Conservation (phyloP, 2,888 invertebrate genomes). For the Cryptus armator region DNA sequence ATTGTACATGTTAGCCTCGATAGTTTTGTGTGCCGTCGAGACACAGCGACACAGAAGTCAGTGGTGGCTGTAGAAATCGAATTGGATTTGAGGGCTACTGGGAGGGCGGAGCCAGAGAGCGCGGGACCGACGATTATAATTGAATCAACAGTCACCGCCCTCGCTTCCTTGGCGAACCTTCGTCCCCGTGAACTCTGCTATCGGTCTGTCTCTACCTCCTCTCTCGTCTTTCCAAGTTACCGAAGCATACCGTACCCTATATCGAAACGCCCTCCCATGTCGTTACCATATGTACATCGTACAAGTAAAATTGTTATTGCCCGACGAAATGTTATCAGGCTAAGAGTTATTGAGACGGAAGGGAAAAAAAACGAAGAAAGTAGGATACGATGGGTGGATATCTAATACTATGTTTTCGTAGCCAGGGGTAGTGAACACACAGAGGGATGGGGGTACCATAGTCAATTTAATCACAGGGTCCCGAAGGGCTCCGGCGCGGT, state of each 20-base stretch:
- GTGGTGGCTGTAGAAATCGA: slow-evolving; percentile 73
- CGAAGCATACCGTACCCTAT: neutral
- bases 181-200: slow-evolving; percentile 49
- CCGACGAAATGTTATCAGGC: slow-evolving; percentile 74
- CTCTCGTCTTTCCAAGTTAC: slow-evolving; percentile 4
- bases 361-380: slow-evolving; percentile 5
- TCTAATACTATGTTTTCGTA: slow-evolving; percentile 38
- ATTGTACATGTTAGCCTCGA: neutral
- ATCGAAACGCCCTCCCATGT: neutral
- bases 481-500: slow-evolving; percentile 72
- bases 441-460: neutral
- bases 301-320: slow-evolving; percentile 34
- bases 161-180: slow-evolving; percentile 73
- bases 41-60: slow-evolving; percentile 33
- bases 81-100: slow-evolving; percentile 80
- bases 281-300: neutral
- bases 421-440: neutral
- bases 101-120: slow-evolving; percentile 80
- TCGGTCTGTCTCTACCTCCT: neutral
- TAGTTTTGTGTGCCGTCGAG: neutral
- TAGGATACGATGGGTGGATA: neutral
- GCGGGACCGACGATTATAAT: slow-evolving; percentile 81
- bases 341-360: slow-evolving; percentile 58
- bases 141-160: slow-evolving; percentile 84
- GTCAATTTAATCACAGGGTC: slow-evolving; percentile 79